phyloP scores from a whole-genome alignment of 2,888 invertebrate genomes.

The Adela reaumurella region DNA sequence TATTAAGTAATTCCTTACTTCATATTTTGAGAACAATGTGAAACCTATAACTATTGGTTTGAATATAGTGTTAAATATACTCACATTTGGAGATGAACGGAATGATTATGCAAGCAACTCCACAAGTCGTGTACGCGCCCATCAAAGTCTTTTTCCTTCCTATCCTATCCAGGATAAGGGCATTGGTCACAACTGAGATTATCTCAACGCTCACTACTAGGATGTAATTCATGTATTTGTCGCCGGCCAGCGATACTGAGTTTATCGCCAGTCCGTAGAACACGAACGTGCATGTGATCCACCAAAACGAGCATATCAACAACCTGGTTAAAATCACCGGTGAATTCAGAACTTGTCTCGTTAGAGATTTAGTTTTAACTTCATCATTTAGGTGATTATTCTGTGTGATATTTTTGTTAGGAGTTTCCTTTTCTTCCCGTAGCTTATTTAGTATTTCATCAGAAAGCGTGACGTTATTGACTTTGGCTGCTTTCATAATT shows the following conservation, averaged over 20 bases:
- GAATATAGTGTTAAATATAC: too few relatives aligned
- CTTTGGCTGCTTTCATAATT: constrained; percentile 59
- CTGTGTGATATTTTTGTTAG: neutral
- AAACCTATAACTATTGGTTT: too few relatives aligned
- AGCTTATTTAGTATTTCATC: constrained; percentile 21
- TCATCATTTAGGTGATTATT: neutral
- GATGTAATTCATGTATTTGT: constrained; percentile 73
- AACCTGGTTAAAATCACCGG: constrained; percentile 27
- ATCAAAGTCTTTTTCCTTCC: constrained; percentile 56
- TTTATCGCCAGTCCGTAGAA: constrained; percentile 75
- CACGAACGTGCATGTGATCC: constrained; percentile 67
- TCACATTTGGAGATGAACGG: constrained; percentile 36
- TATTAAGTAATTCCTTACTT: too few relatives aligned
- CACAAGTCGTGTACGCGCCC: constrained; percentile 51
- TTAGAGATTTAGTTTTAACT: neutral
- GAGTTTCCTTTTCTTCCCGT: neutral
- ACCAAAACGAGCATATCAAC: constrained; percentile 37
- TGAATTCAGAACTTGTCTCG: constrained; percentile 18
- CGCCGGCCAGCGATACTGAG: constrained; percentile 68
- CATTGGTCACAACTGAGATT: constrained; percentile 54
- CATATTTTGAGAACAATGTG: too few relatives aligned
- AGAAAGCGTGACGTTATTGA: constrained; percentile 53
- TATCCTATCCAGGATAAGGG: constrained; percentile 48
- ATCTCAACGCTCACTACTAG: constrained; percentile 53
- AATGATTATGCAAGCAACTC: constrained; percentile 55